Percentiles rank a stretch among this genome's conserved stretches.
These are phyloP conservation scores for Castor canadensis DNA, from an alignment of 2,113 vertebrate genomes.

Conservation along the genomic window DNA sequence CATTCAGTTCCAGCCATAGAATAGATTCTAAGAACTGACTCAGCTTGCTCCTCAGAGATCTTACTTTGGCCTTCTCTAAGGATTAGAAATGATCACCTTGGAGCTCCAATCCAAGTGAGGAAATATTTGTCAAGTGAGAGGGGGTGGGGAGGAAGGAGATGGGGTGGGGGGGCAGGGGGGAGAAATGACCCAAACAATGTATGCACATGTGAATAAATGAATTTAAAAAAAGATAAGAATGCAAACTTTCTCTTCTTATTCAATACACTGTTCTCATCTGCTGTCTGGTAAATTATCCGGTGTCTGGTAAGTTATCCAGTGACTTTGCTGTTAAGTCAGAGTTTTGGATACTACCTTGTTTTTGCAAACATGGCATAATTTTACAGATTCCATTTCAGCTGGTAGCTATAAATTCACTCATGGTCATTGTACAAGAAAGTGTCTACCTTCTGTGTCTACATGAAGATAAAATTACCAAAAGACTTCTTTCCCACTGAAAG, in stretches of 20 bases:
- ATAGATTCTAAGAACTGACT: background rate
- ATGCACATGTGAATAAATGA: no score
- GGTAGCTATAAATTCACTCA: background rate
- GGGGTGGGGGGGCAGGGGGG: no score
- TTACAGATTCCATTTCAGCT: slow-evolving; percentile 17
- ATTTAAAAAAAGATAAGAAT: no score
- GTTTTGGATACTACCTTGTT: background rate
- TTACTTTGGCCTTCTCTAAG: background rate
- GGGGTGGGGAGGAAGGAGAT: no score
- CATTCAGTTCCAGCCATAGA: background rate
- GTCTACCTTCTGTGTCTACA: background rate
- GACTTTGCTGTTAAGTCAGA: background rate
- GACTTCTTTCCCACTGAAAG: background rate
- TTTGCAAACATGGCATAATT: background rate
- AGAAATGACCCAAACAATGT: no score
- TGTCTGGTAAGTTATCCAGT: background rate
- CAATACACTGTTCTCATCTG: background rate
- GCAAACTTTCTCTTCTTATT: background rate
- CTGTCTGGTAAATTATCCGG: no score
- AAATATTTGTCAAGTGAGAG: background rate
- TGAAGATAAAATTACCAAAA: background rate
- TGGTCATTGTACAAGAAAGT: background rate
- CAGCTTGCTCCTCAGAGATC: background rate
- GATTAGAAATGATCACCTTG: background rate
- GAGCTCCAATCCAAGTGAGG: background rate